Base-by-base conservation (phyloP, 2,113 vertebrate genomes). In the Pollimyrus isidori region DNA sequence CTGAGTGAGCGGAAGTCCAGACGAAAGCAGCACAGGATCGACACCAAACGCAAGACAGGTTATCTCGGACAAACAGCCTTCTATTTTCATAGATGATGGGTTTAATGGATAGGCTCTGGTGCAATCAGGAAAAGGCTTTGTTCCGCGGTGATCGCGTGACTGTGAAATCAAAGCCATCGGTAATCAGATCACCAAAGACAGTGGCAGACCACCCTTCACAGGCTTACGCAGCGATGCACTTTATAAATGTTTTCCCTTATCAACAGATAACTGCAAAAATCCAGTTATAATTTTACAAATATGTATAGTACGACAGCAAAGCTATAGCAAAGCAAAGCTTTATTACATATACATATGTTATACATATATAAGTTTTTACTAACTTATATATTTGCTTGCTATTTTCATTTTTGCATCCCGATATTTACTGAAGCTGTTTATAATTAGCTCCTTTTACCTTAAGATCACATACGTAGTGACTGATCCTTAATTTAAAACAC, bases 81-180 rank as follows among this genome's bases (percentile, higher is more conserved):
- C 73, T 80, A 30, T 80, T 80, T 84, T 84, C 48, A 48, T 46
- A 84, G 21, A n/a, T n/a, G 82, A 84, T 84, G 82, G 45, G 85
- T 30, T 87, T 56, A 53, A 53, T 87, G 26, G 48, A 39, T 21
- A 35, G 17, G 82, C 45, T 45, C 45, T 50, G 48, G 50, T 87
- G 49, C 85, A 87, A 52, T 87, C 26, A 35, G 48, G n/a, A 86
- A 30, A 52, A 87, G 50, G 85, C 49, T 87, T 53, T 87, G 85
- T 35, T 49, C 19, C n/a, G 46, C 11, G 23, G 48, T 50, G 45
- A 35, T 26, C 50, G 85, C 50, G 49, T 87, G 50, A 87, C 50
- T 87, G 85, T 86, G 15, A 1, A 56, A 53, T 53, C 49, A 87
- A 87, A 87, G 26, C 15, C 11, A 56, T 87, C 49, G 50, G 49